Percentiles rank a stretch among this genome's conserved stretches.
Evolutionary conservation across 2,797 vertebrate species (phyloP).

Genomic region (Neosilurus mollespiculum): DNA sequence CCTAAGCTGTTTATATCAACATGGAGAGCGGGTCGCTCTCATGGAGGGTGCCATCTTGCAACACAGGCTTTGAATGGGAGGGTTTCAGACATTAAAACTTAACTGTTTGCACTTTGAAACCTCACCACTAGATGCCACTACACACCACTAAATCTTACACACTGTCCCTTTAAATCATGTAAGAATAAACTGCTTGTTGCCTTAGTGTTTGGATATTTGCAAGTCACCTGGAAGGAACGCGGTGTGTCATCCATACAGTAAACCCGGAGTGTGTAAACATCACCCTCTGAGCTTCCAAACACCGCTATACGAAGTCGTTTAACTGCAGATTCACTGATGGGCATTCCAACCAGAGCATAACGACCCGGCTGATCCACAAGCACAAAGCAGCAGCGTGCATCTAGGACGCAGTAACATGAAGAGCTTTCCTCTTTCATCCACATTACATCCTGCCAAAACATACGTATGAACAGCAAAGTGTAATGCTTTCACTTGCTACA

Average conservation of each 20-base stretch:
- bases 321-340: constrained; percentile 85
- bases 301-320: constrained; percentile 92
- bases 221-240: constrained; percentile 89
- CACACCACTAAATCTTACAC: too few relatives aligned
- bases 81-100: too few relatives aligned
- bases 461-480: neutral
- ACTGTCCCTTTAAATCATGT: too few relatives aligned
- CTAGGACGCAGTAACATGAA: constrained; percentile 93
- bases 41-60: too few relatives aligned
- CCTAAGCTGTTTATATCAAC: too few relatives aligned
- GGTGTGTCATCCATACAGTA: constrained; percentile 96
- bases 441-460: constrained; percentile 86
- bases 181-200: neutral
- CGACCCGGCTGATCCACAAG: constrained; percentile 92
- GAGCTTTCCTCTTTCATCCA: constrained; percentile 90
- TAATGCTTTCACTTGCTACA: too few relatives aligned
- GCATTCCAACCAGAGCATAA: constrained; percentile 90
- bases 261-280: constrained; percentile 88
- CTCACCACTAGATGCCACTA: too few relatives aligned
- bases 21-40: too few relatives aligned
- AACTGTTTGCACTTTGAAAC: too few relatives aligned
- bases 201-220: neutral
- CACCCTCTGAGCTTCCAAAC: constrained; percentile 87
- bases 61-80: too few relatives aligned
- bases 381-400: constrained; percentile 88